Conservation (phyloP, 1,140 invertebrate species). For the Carposina sasakii region DNA sequence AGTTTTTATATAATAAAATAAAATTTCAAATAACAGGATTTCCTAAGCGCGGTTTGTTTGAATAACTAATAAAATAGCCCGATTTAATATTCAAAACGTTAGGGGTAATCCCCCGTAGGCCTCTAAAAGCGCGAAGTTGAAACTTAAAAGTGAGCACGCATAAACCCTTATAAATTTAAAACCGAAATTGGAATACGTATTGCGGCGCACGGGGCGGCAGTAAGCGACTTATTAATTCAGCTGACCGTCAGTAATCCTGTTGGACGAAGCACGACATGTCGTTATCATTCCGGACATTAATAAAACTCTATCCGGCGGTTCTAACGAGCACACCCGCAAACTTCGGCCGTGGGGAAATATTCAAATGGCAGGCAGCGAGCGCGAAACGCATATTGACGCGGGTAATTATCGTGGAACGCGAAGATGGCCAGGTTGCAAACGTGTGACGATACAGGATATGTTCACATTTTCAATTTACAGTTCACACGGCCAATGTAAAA, state of each 20-base stretch:
- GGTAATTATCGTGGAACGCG: constrained; percentile 32
- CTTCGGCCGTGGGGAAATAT: constrained; percentile 39
- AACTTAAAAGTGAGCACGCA: constrained; percentile 20
- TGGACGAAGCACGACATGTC: constrained; percentile 34
- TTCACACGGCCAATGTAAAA: no score
- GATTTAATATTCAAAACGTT: no score
- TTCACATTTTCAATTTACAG: no score
- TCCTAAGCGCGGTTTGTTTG: no score
- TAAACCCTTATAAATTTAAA: constrained; percentile 40
- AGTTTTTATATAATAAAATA: no score
- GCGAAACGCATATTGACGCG: constrained; percentile 30
- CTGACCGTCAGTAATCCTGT: constrained; percentile 40
- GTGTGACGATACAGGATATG: no score
- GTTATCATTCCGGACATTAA: constrained; percentile 56
- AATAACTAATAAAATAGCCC: no score
- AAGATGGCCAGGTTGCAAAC: no score
- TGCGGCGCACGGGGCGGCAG: constrained; percentile 22
- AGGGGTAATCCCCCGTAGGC: constrained; percentile 1
- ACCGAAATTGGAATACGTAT: constrained; percentile 38
- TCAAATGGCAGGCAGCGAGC: constrained; percentile 28
- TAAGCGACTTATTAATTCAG: constrained; percentile 47
- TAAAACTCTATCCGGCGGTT: constrained; percentile 43
- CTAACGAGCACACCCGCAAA: constrained; percentile 38
- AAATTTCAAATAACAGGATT: no score
- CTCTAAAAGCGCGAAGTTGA: constrained; percentile 24